Evolutionary conservation across 1,140 invertebrate species (phyloP).

Genomic region (Battus philenor): DNA sequence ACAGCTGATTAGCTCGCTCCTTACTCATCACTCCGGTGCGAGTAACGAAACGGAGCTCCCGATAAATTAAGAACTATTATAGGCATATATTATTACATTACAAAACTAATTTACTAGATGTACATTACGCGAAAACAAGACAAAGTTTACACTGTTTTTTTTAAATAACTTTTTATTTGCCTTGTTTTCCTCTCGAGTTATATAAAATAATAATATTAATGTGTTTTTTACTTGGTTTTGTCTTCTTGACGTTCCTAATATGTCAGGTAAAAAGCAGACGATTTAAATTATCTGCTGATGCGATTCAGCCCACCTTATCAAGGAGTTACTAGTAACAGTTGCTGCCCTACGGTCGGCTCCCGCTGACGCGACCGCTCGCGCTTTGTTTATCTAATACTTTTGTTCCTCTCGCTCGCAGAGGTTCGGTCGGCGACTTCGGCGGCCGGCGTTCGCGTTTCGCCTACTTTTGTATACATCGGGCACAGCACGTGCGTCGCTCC

Average conservation of each 20-base stretch:
- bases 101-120: no score
- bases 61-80: no score
- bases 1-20: conserved; percentile 4
- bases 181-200: no score
- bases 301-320: neutral
- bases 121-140: no score
- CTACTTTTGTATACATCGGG: conserved; percentile 14
- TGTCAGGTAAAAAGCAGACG: neutral
- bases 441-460: neutral
- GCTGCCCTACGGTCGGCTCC: neutral
- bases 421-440: conserved; percentile 1
- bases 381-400: conserved; percentile 52
- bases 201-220: no score
- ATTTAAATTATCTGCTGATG: neutral
- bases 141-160: no score
- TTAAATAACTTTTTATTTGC: no score
- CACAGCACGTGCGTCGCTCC: conserved; percentile 34
- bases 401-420: conserved; percentile 8
- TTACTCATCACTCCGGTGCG: neutral
- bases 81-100: no score
- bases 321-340: neutral
- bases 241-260: neutral
- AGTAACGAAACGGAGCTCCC: neutral
- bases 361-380: conserved; percentile 36
- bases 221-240: neutral